Evolutionary conservation across 1,140 invertebrate genomes (phyloP).

Genomic region (Cotesia vestalis): DNA sequence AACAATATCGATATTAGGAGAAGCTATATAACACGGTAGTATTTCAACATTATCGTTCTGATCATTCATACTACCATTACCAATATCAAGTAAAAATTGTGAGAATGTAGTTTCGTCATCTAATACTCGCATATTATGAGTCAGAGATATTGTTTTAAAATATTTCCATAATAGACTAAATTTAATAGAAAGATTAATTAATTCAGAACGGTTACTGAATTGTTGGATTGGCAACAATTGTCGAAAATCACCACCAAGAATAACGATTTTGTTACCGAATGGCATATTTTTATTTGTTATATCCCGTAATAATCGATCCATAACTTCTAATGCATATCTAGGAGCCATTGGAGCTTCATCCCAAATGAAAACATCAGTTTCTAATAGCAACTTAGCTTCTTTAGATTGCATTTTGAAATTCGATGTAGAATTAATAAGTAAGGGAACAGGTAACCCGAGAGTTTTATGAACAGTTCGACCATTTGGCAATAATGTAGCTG

Average conservation of each 20-base stretch:
- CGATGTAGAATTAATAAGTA: not conserved
- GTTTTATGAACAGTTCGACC: conserved; percentile 1
- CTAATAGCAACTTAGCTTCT: not conserved
- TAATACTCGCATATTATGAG: too few relatives aligned
- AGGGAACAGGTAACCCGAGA: not conserved
- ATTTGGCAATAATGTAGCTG: not conserved
- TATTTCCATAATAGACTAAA: not conserved
- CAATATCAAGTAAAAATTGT: not conserved
- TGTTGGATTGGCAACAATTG: too few relatives aligned
- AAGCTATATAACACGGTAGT: not conserved
- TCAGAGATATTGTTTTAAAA: too few relatives aligned
- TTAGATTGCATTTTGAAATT: not conserved
- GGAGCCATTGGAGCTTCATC: conserved; percentile 1
- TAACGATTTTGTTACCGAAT: conserved; percentile 4
- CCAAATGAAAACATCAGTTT: conserved; percentile 4
- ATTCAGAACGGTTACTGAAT: not conserved
- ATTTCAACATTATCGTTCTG: not conserved
- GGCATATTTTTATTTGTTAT: not conserved
- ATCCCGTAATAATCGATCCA: not conserved
- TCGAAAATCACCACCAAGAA: not conserved
- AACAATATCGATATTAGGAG: not conserved
- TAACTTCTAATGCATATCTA: conserved; percentile 4
- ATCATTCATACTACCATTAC: not conserved
- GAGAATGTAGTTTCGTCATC: not conserved
- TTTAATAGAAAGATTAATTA: not conserved